Conservation (phyloP, 2,113 vertebrate genomes). For the Halcyon senegalensis region DNA sequence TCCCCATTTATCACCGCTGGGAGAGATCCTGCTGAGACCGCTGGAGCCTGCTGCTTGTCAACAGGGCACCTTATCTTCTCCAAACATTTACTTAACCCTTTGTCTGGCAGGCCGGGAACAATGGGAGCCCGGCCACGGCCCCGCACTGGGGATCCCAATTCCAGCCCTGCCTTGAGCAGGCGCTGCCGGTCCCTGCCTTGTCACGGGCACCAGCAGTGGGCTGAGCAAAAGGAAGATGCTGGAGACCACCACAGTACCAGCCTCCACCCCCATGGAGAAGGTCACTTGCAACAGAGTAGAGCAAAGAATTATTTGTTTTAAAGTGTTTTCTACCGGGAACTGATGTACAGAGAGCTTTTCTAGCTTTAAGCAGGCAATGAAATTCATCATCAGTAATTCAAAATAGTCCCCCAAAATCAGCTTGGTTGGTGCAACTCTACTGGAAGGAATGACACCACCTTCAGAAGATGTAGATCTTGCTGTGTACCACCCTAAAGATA, state of each 20-base stretch:
- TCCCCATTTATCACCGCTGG: slow-evolving; percentile 70
- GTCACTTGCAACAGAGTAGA: background rate
- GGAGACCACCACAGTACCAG: background rate
- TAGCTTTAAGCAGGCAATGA: background rate
- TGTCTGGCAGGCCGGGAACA: slow-evolving; percentile 82
- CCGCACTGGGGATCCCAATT: background rate
- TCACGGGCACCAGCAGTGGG: rapidly evolving
- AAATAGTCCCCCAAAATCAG: background rate
- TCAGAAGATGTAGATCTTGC: background rate
- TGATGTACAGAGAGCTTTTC: background rate
- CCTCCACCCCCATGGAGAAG: background rate
- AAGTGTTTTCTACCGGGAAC: background rate
- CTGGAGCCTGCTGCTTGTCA: slow-evolving; percentile 86
- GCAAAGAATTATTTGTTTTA: background rate
- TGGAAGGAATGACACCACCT: background rate
- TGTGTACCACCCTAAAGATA: background rate
- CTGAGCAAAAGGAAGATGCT: background rate
- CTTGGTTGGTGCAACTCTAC: background rate
- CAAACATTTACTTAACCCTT: slow-evolving; percentile 90
- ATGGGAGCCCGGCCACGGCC: slow-evolving; percentile 68
- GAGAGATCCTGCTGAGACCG: slow-evolving; percentile 67
- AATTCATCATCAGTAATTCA: background rate
- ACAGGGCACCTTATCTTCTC: slow-evolving; percentile 84
- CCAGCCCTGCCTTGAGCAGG: background rate
- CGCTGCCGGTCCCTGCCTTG: background rate